phyloP scores from a whole-genome alignment of 2,888 invertebrate species.

The Dugesia japonica region DNA sequence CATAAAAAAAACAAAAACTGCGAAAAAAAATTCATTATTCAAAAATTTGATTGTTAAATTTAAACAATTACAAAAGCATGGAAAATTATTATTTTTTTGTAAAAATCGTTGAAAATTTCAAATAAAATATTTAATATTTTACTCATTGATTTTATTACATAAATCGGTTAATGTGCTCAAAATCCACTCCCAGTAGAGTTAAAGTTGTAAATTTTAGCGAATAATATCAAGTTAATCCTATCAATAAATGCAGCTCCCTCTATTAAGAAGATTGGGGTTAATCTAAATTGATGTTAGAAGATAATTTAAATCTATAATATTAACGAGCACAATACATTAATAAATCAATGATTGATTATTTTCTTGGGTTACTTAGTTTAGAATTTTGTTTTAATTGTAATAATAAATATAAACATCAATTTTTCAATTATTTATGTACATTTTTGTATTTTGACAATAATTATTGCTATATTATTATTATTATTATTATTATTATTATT shows the following conservation, averaged over 20 bases:
- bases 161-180: neutral
- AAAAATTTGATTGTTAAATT: neutral
- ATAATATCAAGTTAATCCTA: neutral
- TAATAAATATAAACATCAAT: too few species aligned
- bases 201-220: neutral
- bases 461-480: too few species aligned
- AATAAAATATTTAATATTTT: neutral
- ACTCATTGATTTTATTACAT: conserved; percentile 15
- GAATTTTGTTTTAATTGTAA: neutral
- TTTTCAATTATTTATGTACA: too few species aligned
- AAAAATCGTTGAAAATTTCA: neutral
- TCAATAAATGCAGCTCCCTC: neutral
- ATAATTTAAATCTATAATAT: conserved; percentile 20
- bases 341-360: conserved; percentile 20
- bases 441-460: too few species aligned
- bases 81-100: neutral
- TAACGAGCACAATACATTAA: conserved; percentile 11
- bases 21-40: neutral
- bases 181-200: neutral
- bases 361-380: neutral
- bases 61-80: neutral
- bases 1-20: too few species aligned
- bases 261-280: neutral
- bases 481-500: too few species aligned
- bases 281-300: conserved; percentile 15